These are phyloP conservation scores for Platalea minor DNA, from an alignment of 2,797 vertebrate species.

Conservation along the genomic window DNA sequence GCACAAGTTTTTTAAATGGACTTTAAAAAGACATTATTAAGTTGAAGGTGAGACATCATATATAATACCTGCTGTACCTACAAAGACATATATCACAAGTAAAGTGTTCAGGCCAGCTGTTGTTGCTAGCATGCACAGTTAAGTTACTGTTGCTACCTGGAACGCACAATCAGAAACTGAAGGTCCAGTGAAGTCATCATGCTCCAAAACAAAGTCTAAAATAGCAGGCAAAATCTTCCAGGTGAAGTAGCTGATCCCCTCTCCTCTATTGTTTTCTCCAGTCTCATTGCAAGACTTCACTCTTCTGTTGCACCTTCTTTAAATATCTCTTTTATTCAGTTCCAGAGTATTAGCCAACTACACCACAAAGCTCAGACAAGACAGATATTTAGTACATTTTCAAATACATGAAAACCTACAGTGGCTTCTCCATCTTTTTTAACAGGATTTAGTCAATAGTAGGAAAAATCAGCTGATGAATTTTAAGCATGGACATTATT, in stretches of 20 bases:
- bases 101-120: neutral
- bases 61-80: neutral
- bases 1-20: neutral
- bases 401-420: neutral
- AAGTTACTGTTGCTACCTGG: neutral
- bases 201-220: neutral
- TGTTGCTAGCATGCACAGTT: neutral
- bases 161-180: neutral
- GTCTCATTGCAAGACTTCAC: neutral
- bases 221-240: neutral
- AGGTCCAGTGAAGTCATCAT: neutral
- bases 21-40: neutral
- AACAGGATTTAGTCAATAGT: neutral
- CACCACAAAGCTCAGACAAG: neutral
- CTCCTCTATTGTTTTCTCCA: neutral
- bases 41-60: neutral
- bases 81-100: neutral
- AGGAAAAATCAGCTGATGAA: neutral
- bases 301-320: neutral
- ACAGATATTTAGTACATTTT: neutral
- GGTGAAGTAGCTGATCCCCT: neutral
- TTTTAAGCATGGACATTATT: neutral
- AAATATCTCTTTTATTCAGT: neutral
- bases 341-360: neutral
- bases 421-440: neutral